Percentiles rank a stretch among this genome's conserved stretches.
Evolutionary conservation across 92 coral and sea anemone species (phyloP).

Genomic region (Actinostola sp.): DNA sequence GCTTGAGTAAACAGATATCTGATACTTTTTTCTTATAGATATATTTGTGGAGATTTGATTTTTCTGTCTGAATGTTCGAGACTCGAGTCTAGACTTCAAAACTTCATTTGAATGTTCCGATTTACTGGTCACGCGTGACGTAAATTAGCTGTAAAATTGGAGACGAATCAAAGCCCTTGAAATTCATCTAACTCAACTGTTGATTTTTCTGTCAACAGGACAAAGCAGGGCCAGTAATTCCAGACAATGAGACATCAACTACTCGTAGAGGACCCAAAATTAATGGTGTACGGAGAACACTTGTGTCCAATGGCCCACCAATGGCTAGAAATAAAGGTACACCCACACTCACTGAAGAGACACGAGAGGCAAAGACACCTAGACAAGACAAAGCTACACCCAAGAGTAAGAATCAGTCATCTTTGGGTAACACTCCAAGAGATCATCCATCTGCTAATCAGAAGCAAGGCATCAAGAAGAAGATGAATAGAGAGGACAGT

Average conservation of each 20-base stretch:
- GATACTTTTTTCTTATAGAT: no score
- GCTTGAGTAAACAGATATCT: no score
- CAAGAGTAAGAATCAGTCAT: not conserved
- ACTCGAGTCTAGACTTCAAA: no score
- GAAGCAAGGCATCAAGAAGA: constrained; percentile 15
- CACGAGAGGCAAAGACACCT: constrained; percentile 36
- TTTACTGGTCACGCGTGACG: no score
- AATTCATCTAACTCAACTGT: not conserved
- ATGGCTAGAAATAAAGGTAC: constrained; percentile 41
- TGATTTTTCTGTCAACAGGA: constrained; percentile 39
- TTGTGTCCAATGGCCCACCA: constrained; percentile 53
- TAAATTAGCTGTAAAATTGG: no score
- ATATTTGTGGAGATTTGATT: no score
- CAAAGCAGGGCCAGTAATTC: constrained; percentile 46
- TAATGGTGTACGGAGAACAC: constrained; percentile 81
- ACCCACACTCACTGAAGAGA: constrained; percentile 44
- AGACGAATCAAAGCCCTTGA: no score
- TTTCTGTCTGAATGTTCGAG: no score
- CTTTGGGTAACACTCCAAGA: constrained; percentile 29
- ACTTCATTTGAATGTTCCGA: no score
- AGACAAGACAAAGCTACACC: constrained; percentile 21
- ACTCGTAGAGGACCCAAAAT: constrained; percentile 77
- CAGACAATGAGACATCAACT: constrained; percentile 38
- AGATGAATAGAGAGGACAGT: constrained; percentile 12
- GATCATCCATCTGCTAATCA: constrained; percentile 10